Base-by-base conservation (phyloP, 1,140 invertebrate genomes). In the Cotesia glomerata region DNA sequence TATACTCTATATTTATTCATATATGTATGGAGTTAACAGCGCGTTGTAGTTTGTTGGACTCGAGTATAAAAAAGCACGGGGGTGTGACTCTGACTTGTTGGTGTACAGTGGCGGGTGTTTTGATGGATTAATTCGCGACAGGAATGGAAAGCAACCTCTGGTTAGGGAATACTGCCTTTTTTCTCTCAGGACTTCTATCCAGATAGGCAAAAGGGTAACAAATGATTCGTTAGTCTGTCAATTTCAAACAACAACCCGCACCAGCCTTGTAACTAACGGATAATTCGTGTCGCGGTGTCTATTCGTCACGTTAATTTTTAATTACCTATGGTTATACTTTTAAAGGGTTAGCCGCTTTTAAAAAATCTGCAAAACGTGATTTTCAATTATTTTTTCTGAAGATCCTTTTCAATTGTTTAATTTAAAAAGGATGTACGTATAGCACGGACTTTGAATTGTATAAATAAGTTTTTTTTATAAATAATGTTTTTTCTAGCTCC, bases 71-170 rank as follows among this genome's bases (percentile, higher is more conserved):
- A 69, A 56, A 36, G 54, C 72, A 73, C 71, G 65, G 64, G 61
- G 66, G 71, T 56, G 56, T 51, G 13, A 58, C 56, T 58, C 56
- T 18, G 16, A 35, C 36, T 58, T 62, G 36, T 16, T 64, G 5
- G 62, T 69, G 61, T 34, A 63, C 59, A 14, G 35, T 36, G 59
- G 69, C 35, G 77, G 78, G 79, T 79, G 82, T 83, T 84, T 84
- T 85, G 83, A 85, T 85, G 82, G 83, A 85, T 85, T 85, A 85
- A 85, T 85, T 85, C 82, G 78, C 79, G 78, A 83, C 77, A 76
- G 74, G 78, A 84, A 78, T 75, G 79, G 83, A 85, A 84, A 78
- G 83, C 80, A 80, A 79, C 78, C 76, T 80, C 78, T 73, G 78
- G 76, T 74, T 75, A 76, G 74, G 75, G 78, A 67, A 77, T 78